Conservation (phyloP, 2,797 vertebrate genomes). For the Cyclopterus lumpus region DNA sequence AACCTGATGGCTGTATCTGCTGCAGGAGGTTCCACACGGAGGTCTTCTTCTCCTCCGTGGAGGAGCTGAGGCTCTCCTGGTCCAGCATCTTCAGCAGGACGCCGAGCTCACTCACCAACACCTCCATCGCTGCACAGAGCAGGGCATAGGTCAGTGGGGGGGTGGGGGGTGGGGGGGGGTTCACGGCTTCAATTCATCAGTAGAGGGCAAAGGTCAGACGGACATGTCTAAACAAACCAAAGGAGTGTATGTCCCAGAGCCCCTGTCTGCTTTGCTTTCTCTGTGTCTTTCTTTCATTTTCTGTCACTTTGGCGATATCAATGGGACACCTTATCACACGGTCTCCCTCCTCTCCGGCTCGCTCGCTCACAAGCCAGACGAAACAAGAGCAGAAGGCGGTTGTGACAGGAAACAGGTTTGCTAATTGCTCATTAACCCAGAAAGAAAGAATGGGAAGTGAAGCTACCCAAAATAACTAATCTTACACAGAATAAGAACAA, state of each 20-base stretch:
- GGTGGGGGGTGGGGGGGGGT: not conserved
- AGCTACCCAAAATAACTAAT: slow-evolving; percentile 21
- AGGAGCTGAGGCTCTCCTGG: slow-evolving; percentile 93
- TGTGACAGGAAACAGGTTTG: slow-evolving; percentile 39
- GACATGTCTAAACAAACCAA: slow-evolving; percentile 70
- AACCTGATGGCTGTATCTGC: slow-evolving; percentile 91
- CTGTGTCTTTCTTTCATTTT: slow-evolving; percentile 47
- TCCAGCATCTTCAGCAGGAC: slow-evolving; percentile 95
- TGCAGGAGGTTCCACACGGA: slow-evolving; percentile 92
- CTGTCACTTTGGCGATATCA: slow-evolving; percentile 47
- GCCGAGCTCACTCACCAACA: slow-evolving; percentile 92
- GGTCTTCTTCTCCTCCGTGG: slow-evolving; percentile 92
- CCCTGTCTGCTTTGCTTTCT: slow-evolving; percentile 30
- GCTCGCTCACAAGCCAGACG: slow-evolving; percentile 53
- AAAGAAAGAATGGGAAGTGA: slow-evolving; percentile 4
- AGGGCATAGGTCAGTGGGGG: slow-evolving; percentile 50
- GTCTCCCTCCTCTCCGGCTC: slow-evolving; percentile 15
- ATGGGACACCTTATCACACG: slow-evolving; percentile 27
- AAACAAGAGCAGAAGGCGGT: slow-evolving; percentile 51
- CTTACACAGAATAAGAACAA: not conserved
- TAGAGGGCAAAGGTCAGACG: slow-evolving; percentile 59
- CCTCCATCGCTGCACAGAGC: slow-evolving; percentile 88
- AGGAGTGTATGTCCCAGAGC: slow-evolving; percentile 16
- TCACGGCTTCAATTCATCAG: slow-evolving; percentile 33
- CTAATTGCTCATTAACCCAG: slow-evolving; percentile 52